phyloP scores from a whole-genome alignment of 37 sponge, comb jelly and placozoan species.

The Ephydatia muelleri region DNA sequence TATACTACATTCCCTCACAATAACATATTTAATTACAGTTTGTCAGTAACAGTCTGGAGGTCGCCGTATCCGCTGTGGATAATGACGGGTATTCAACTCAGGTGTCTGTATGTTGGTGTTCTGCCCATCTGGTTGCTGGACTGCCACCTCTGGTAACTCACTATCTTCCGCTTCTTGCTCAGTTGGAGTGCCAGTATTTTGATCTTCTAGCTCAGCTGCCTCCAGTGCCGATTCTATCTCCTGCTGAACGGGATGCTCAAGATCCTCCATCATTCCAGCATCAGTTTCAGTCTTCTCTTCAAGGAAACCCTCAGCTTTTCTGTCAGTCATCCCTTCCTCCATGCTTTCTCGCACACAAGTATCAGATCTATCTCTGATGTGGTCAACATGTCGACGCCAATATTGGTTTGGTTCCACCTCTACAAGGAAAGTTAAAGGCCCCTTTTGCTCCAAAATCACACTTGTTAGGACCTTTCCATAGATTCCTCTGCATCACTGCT shows the following conservation, averaged over 20 bases:
- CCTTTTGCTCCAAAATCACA: not conserved
- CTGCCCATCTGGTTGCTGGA: not conserved
- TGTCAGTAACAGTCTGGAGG: not conserved
- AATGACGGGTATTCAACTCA: not conserved
- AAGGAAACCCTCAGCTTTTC: not conserved
- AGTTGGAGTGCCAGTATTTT: not conserved
- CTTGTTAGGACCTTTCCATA: not conserved
- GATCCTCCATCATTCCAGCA: not conserved
- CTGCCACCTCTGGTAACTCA: not conserved
- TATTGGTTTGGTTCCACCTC: not conserved
- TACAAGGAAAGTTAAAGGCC: conserved; percentile 14
- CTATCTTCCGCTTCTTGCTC: not conserved
- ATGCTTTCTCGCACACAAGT: not conserved
- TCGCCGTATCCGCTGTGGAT: not conserved
- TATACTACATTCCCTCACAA: not conserved
- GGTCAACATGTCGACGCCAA: not conserved
- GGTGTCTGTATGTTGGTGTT: not conserved
- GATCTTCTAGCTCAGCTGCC: not conserved
- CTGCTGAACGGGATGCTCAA: not conserved
- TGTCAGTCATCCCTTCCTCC: not conserved
- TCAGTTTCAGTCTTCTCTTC: not conserved
- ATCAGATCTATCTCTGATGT: not conserved
- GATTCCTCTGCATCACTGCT: conserved; percentile 2
- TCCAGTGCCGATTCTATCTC: not conserved
- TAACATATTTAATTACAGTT: not conserved